Conservation (phyloP, 2,888 invertebrate species). For the Selenia dentaria region DNA sequence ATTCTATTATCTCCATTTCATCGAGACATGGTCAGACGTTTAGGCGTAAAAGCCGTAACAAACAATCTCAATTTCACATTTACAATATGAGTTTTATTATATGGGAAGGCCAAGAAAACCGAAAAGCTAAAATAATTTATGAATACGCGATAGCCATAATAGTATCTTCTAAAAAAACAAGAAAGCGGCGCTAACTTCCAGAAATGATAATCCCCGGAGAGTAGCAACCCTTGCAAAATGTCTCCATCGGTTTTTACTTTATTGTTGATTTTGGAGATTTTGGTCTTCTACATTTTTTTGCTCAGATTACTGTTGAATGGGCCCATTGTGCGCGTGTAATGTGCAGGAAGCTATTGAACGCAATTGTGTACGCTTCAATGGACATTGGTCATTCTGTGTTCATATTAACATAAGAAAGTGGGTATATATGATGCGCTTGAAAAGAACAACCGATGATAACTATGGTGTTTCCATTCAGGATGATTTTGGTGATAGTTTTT, state of each 20-base stretch:
- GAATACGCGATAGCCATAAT: too few species aligned
- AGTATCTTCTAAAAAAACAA: conserved; percentile 33
- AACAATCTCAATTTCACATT: too few species aligned
- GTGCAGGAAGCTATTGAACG: conserved; percentile 70
- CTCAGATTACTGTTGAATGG: conserved; percentile 61
- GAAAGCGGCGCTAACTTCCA: conserved; percentile 68
- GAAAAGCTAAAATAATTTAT: too few species aligned
- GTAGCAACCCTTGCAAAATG: conserved; percentile 52
- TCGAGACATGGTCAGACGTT: too few species aligned
- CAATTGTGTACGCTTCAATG: conserved; percentile 66
- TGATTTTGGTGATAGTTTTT: too few species aligned
- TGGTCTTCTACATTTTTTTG: conserved; percentile 48
- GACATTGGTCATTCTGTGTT: conserved; percentile 48
- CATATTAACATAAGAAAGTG: conserved; percentile 53
- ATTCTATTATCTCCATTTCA: too few species aligned
- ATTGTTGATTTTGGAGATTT: conserved; percentile 30
- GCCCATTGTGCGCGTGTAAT: conserved; percentile 63
- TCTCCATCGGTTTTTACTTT: conserved; percentile 30
- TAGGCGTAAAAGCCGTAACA: too few species aligned
- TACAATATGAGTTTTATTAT: too few species aligned
- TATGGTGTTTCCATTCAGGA: conserved; percentile 20
- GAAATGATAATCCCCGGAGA: conserved; percentile 66
- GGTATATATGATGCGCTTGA: conserved; percentile 36
- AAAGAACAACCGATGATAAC: conserved; percentile 31
- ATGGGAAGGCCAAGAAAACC: too few species aligned